Base-by-base conservation (phyloP, 2,888 invertebrate genomes). In the Nebria salina region DNA sequence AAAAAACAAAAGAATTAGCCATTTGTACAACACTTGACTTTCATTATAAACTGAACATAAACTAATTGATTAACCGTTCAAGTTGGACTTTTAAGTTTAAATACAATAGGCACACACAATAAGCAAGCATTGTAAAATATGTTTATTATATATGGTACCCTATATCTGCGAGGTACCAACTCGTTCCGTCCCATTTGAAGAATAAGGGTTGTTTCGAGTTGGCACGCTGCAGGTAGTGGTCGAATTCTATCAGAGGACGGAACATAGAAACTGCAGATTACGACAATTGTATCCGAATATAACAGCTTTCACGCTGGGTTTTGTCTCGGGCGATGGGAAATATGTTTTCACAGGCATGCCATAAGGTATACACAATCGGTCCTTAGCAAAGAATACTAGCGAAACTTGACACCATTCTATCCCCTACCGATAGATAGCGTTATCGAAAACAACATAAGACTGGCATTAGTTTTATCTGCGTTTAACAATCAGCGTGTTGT, bases 1-100 rank as follows among this genome's bases (percentile, higher is more conserved):
- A 72, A 84, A 34, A 79, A 82, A 54, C 54, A 54, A 54, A 54
- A 54, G 2, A 8, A 54, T 54, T 54, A 54, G 11, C 13, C 2
- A 54, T 0, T 54, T 13, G 54, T 54, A 11, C 54, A 0, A 1
- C 1, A 54, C 13, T 54, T 54, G 34, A 34, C 5, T 34, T 34
- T 34, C 5, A 34, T 34, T 34, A 34, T 5, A 34, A 34, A 34
- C 5, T 34, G 2, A 34, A 34, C 2, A 34, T 34, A 4, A 34
- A 34, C 34, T 34, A 34, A 34, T 34, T 5, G 34, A 34, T 34
- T 5, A 34, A 34, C 34, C 34, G 5, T 1, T 34, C 34, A 4
- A 34, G 5, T 34, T 20, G 20, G 20, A 20, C 20, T 20, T 20
- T 0, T n/a, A n/a, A 34, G 34, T 34, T 34, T 34, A 34, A 34